These are phyloP conservation scores for Telmatochromis brachygnathus DNA, from an alignment of 2,113 vertebrate genomes.

Conservation along the genomic window DNA sequence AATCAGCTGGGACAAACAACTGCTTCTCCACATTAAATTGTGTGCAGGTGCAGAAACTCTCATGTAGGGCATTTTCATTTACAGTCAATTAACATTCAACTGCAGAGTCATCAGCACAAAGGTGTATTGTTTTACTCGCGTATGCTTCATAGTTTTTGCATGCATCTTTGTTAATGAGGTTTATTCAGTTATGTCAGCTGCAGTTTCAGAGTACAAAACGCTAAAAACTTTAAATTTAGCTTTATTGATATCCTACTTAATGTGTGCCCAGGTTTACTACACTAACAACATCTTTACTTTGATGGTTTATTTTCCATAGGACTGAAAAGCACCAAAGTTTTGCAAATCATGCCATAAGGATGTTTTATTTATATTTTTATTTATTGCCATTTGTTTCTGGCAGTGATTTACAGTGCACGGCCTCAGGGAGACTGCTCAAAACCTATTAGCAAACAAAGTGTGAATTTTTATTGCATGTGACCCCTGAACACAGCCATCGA, in stretches of 20 bases:
- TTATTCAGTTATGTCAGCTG: not conserved
- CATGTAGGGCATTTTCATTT: slow-evolving; percentile 9
- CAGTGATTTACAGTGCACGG: not conserved
- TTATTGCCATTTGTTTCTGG: not conserved
- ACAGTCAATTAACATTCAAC: slow-evolving; percentile 17
- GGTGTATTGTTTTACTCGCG: not conserved
- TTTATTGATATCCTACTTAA: not conserved
- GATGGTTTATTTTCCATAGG: no score
- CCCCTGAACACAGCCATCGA: slow-evolving; percentile 44
- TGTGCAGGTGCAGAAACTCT: slow-evolving; percentile 21
- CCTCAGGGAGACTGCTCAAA: slow-evolving; percentile 3
- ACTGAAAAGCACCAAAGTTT: not conserved
- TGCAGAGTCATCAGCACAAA: not conserved
- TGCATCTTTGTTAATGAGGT: not conserved
- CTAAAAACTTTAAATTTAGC: not conserved
- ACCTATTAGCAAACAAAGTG: slow-evolving; percentile 21
- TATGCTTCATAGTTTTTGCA: not conserved
- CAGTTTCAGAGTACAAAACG: not conserved
- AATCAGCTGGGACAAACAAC: slow-evolving; percentile 52
- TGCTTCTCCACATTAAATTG: slow-evolving; percentile 26
- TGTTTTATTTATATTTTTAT: not conserved
- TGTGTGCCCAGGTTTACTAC: not conserved
- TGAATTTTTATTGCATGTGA: slow-evolving; percentile 29
- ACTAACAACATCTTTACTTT: not conserved
- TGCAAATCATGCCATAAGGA: not conserved